phyloP scores from a whole-genome alignment of 2,888 invertebrate species.

The Aethes cnicana region DNA sequence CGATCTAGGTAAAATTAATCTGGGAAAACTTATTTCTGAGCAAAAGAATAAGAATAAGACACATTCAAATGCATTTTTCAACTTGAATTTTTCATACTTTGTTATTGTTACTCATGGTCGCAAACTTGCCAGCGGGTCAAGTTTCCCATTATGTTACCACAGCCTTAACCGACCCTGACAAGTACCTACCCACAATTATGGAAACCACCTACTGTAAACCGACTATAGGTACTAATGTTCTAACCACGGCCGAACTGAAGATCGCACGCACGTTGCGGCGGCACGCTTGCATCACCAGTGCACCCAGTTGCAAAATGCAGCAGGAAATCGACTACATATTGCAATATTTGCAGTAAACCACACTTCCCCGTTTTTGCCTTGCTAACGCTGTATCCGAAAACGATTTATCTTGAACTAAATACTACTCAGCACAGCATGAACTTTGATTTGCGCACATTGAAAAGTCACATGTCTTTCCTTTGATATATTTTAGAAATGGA shows the following conservation, averaged over 20 bases:
- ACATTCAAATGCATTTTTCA: too few relatives aligned
- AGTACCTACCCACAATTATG: neutral
- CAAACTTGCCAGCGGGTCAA: too few relatives aligned
- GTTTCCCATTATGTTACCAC: too few relatives aligned
- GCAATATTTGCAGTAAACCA: constrained; percentile 15
- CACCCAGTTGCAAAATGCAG: constrained; percentile 16
- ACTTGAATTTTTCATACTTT: too few relatives aligned
- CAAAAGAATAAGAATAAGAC: too few relatives aligned
- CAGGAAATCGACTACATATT: constrained; percentile 26
- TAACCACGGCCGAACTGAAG: neutral
- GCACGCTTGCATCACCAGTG: constrained; percentile 21
- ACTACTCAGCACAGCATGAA: too few relatives aligned
- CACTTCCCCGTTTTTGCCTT: constrained; percentile 25
- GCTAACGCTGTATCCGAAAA: constrained; percentile 19
- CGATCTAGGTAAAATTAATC: too few relatives aligned
- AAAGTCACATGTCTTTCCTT: too few relatives aligned
- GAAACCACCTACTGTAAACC: constrained; percentile 14
- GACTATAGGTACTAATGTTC: constrained; percentile 11
- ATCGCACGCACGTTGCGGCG: constrained; percentile 15
- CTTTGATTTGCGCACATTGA: too few relatives aligned
- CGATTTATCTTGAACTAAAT: constrained; percentile 28
- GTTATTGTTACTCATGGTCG: too few relatives aligned
- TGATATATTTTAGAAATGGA: too few relatives aligned
- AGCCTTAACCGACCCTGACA: neutral
- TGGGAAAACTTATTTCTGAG: too few relatives aligned